Evolutionary conservation across 2,113 vertebrate species (phyloP), one percentile per base, ranked within the genome.

Genomic region (Pogona vitticeps): DNA sequence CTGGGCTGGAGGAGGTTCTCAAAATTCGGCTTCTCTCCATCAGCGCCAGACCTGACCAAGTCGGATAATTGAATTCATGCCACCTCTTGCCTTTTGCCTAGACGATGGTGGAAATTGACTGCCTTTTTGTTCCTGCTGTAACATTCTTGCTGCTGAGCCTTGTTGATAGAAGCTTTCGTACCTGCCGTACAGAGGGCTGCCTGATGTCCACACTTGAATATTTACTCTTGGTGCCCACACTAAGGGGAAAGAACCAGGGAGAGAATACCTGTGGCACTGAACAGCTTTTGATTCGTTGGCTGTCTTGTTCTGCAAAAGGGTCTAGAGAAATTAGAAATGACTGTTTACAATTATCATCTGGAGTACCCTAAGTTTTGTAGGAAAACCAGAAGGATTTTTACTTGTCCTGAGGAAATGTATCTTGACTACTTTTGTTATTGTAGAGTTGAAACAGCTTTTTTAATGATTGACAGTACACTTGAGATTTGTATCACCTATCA

Each of bases 401-500:
- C 76, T 84, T n/a, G 92, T 85, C 86, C 91, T 87, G 85, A 91
- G 93, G 81, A 94, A 88, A 90, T 82, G 92, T 85, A 87, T 70
- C 71, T 52, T 93, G 91, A 85, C 88, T 94, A 85, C 88, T 94
- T 96, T 95, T 93, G 91, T 90, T 82, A 90, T 86, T 84, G 84
- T 90, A 91, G 91, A 77, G 85, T 18, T 31, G 78, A 72, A 93
- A 85, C 88, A 46, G 83, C 87, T 88, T 95, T 95, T 95, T 94
- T 91, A 93, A 92, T 65, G 65, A 82, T 76, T 46, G 40, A 68
- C 90, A 86, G 90, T 58, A 46, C 85, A 84, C 84, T 40, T 71
- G 1, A 21, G 87, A 72, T 83, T 87, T 65, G 90, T 78, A 40
- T 71, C 36, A 61, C n/a, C 68, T 86, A 18, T 84, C 88, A 82